phyloP scores from a whole-genome alignment of 2,797 vertebrate species.

The Siniperca obscura region DNA sequence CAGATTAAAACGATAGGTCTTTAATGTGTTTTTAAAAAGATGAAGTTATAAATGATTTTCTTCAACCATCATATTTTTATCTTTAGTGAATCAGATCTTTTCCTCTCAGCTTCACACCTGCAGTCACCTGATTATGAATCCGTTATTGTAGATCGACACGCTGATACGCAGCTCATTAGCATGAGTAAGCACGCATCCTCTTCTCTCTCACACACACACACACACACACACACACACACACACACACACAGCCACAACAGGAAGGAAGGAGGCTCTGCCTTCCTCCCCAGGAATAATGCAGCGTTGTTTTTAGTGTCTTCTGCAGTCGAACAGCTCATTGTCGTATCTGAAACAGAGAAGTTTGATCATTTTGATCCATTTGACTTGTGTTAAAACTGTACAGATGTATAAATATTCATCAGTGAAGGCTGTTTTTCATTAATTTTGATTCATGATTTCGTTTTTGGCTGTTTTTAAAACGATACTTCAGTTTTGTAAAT shows the following conservation, averaged over 20 bases:
- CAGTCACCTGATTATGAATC: not conserved
- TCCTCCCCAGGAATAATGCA: conserved; percentile 20
- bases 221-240: conserved; percentile 11
- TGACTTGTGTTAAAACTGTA: too few relatives aligned
- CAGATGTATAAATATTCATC: too few relatives aligned
- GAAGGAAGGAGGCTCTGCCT: not conserved
- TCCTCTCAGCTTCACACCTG: conserved; percentile 12
- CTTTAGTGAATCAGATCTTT: not conserved
- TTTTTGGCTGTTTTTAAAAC: too few relatives aligned
- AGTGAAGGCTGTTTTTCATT: too few relatives aligned
- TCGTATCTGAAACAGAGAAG: not conserved
- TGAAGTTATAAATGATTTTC: too few relatives aligned
- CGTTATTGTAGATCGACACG: not conserved
- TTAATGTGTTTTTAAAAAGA: not conserved
- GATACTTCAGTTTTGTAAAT: too few relatives aligned
- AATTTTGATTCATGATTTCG: too few relatives aligned
- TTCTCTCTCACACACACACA: not conserved
- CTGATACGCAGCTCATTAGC: not conserved
- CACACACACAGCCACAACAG: not conserved
- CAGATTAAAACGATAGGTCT: too few relatives aligned
- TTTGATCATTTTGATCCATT: not conserved
- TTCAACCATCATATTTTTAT: not conserved
- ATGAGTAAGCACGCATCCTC: too few relatives aligned
- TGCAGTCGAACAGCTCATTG: conserved; percentile 10
- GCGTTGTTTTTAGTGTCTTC: conserved; percentile 33